Evolutionary conservation across 2,797 vertebrate species (phyloP), one percentile per base, ranked within the genome.

Genomic region (Lindbergichthys nudifrons): DNA sequence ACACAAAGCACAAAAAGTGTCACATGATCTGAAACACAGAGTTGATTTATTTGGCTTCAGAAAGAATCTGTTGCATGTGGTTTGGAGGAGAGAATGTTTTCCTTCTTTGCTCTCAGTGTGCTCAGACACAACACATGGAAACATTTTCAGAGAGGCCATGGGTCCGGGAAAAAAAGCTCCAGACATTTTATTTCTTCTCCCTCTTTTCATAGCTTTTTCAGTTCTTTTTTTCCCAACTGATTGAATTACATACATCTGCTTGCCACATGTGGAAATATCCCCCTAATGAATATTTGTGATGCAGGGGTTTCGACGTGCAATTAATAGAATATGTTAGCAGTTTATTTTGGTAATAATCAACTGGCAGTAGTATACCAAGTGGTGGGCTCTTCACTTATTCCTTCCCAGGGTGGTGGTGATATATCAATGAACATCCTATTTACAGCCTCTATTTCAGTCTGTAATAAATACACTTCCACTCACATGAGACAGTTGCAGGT

Each of bases 41-140:
- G 87, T 85, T 92, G 92, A 93, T 94, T 94, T 93, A 93, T 93
- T 90, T 93, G 90, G 92, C 90, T 92, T 90, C 86, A 91, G 90
- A 89, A 91, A 83, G 88, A 92, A 92, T 92, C 86, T 90, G 90
- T 92, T 93, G 91, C 92, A 92, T 94, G 93, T 92, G 93, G 92
- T 94, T 92, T 91, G 88, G 92, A 93, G 88, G 82, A 82, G 85
- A 88, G 87, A 90, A 89, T 92, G 89, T 93, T 90, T 92, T 91
- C 89, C 90, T 71, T 87, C 89, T 92, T 82, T 79, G 87, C 89
- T 89, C 89, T 85, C 86, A 51, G 84, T 87, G 79, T 85, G 86
- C 88, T 92, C 91, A 90, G 89, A 92, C 92, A 92, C 89, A 89
- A 94, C 93, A 93, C 93, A 92, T 92, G 89, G 92, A 93, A 93